Conservation (phyloP, 2,113 vertebrate genomes). For the Peucedramus taeniatus region DNA sequence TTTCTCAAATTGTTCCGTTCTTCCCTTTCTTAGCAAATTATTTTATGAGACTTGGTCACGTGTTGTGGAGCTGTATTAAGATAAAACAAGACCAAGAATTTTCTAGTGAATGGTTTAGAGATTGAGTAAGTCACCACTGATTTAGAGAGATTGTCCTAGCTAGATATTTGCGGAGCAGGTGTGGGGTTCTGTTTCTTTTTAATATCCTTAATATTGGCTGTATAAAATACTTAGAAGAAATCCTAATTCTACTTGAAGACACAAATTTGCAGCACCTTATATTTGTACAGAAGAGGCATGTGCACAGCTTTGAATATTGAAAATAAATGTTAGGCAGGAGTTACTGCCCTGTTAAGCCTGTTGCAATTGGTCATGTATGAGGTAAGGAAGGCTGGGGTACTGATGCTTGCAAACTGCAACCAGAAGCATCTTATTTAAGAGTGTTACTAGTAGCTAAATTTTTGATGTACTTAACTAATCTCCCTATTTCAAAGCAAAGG, state of each 20-base stretch:
- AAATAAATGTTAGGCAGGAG: background rate
- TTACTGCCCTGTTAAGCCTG: background rate
- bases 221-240: background rate
- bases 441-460: background rate
- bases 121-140: background rate
- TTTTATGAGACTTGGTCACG: background rate
- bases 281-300: rapidly evolving
- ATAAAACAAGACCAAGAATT: background rate
- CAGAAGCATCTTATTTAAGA: background rate
- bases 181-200: background rate
- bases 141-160: background rate
- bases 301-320: background rate
- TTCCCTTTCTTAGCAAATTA: background rate
- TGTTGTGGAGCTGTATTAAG: background rate
- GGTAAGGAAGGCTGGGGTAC: background rate
- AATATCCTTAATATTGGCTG: background rate
- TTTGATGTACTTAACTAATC: background rate
- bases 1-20: background rate
- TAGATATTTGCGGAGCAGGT: background rate
- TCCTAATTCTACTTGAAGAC: background rate
- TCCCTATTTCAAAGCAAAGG: background rate
- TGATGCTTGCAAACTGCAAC: background rate
- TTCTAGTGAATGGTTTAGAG: background rate
- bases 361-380: background rate
- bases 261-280: background rate